Conservation (phyloP, 53 echinoderm and acorn worm genomes). For the Paracentrotus lividus region DNA sequence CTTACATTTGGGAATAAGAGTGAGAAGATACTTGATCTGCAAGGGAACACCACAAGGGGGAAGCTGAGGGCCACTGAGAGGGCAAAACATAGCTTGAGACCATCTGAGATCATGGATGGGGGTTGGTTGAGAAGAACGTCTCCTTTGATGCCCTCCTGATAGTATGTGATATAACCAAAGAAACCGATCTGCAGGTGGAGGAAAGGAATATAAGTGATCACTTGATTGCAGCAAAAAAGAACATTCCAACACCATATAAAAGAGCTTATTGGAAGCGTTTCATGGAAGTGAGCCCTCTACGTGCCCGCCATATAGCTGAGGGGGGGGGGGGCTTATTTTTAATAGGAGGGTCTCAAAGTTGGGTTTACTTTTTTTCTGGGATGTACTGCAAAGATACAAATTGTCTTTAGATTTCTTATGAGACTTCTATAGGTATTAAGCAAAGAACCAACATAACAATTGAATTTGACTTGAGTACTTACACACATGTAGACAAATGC, state of each 20-base stretch:
- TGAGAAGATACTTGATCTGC: conserved; percentile 92
- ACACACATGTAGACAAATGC: conserved; percentile 84
- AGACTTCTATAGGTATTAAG: too few relatives aligned
- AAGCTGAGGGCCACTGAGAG: conserved; percentile 95
- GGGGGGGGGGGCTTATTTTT: too few relatives aligned
- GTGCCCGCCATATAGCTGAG: too few relatives aligned
- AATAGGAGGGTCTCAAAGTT: too few relatives aligned
- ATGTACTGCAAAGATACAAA: too few relatives aligned
- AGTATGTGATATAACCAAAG: conserved; percentile 95
- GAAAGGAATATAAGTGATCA: not conserved
- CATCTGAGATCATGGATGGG: conserved; percentile 84
- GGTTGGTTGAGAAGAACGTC: conserved; percentile 91
- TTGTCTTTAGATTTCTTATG: too few relatives aligned
- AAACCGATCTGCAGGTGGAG: conserved; percentile 86
- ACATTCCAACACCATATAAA: too few relatives aligned
- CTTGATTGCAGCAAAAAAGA: not conserved
- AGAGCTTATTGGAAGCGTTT: not conserved
- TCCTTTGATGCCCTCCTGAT: conserved; percentile 84
- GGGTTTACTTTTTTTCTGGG: too few relatives aligned
- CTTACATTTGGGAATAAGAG: conserved; percentile 89
- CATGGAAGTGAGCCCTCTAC: too few relatives aligned
- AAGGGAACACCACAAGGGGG: conserved; percentile 91
- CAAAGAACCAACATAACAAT: too few relatives aligned
- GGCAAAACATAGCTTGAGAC: conserved; percentile 81
- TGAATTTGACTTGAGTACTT: too few relatives aligned